Evolutionary conservation across 1,140 invertebrate genomes (phyloP).

Genomic region (Drosophila melanica): DNA sequence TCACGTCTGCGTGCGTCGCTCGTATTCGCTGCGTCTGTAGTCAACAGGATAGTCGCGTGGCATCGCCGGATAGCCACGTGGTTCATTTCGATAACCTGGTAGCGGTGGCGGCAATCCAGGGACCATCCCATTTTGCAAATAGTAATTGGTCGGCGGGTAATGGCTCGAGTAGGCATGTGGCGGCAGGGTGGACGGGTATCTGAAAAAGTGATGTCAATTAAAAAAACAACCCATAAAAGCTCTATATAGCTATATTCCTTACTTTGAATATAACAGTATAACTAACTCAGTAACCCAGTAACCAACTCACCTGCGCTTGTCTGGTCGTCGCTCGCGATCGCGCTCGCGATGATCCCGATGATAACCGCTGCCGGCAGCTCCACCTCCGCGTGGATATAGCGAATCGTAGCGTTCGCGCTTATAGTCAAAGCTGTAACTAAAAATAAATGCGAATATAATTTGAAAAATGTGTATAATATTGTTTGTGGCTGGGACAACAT

Average conservation of each 20-base stretch:
- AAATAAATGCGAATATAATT: not conserved
- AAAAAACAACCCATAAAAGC: not conserved
- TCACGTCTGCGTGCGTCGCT: constrained; percentile 76
- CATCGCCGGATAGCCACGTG: constrained; percentile 75
- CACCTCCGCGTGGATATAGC: constrained; percentile 57
- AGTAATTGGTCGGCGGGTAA: constrained; percentile 76
- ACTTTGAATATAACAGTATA: too few relatives aligned
- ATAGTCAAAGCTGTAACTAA: constrained; percentile 72
- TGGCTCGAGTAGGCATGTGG: constrained; percentile 69
- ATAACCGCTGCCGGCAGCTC: constrained; percentile 48
- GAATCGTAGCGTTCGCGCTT: constrained; percentile 78
- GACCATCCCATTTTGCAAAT: constrained; percentile 70
- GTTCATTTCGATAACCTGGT: constrained; percentile 65
- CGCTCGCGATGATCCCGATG: constrained; percentile 85
- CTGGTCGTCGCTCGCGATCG: constrained; percentile 85
- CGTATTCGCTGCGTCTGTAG: constrained; percentile 85
- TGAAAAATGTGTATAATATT: not conserved
- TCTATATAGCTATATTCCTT: too few relatives aligned
- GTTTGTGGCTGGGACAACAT: not conserved
- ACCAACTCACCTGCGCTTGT: constrained; percentile 85
- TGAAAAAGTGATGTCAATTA: constrained; percentile 29
- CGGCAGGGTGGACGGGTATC: constrained; percentile 67
- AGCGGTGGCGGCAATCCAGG: constrained; percentile 54
- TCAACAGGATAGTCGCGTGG: constrained; percentile 85
- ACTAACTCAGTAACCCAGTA: too few relatives aligned